Evolutionary conservation across 37 sponge, comb jelly and placozoan species (phyloP).

Genomic region (Beroe ovata): DNA sequence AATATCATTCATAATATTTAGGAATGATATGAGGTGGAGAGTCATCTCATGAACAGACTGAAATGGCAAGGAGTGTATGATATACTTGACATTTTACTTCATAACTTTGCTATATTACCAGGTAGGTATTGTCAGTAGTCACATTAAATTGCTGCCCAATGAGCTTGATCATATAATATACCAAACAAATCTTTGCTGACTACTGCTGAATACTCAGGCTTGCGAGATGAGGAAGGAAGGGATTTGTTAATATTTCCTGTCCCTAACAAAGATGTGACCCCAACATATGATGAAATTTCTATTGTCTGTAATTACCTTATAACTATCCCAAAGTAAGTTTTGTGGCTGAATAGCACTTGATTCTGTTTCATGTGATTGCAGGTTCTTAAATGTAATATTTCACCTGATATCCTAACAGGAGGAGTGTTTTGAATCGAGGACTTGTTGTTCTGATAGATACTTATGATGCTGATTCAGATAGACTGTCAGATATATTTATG

Average conservation of each 20-base stretch:
- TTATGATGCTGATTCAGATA: not conserved
- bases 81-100: constrained; percentile 11
- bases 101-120: constrained; percentile 29
- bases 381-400: too few relatives aligned
- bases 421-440: constrained; percentile 8
- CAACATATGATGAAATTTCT: not conserved
- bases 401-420: not conserved
- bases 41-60: not conserved
- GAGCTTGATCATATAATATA: not conserved
- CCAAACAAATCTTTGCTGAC: not conserved
- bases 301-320: constrained; percentile 19
- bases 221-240: not conserved
- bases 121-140: constrained; percentile 8
- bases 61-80: constrained; percentile 16
- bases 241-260: constrained; percentile 34
- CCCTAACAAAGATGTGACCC: not conserved
- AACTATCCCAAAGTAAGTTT: constrained; percentile 1
- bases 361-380: too few relatives aligned
- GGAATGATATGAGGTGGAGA: too few relatives aligned
- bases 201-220: not conserved
- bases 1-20: too few relatives aligned
- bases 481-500: not conserved
- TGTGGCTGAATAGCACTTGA: too few relatives aligned
- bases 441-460: not conserved
- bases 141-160: too few relatives aligned